Percentiles rank a stretch among this genome's conserved stretches.
phyloP scores from a whole-genome alignment of 2,797 vertebrate species.

The Vireo griseus region DNA sequence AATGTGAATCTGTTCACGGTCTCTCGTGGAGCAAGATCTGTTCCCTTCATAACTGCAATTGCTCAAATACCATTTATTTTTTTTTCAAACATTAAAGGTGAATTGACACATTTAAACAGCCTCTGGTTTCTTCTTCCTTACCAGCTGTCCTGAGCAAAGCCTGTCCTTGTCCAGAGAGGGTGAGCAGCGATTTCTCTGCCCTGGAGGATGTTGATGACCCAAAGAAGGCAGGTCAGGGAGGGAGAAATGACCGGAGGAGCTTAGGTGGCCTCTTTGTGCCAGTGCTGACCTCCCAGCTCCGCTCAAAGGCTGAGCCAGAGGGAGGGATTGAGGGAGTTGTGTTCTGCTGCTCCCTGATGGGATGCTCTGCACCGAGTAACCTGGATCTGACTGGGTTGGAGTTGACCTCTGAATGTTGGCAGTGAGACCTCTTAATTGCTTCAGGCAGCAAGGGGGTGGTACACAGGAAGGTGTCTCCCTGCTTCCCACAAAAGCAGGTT shows the following conservation, averaged over 20 bases:
- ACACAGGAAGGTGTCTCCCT: background rate
- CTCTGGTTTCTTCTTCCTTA: constrained; percentile 18
- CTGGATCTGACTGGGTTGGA: background rate
- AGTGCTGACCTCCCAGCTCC: background rate
- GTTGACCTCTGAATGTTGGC: too few relatives aligned
- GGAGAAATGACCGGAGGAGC: background rate
- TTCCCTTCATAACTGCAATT: constrained; percentile 66
- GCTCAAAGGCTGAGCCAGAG: background rate
- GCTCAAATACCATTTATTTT: constrained; percentile 70
- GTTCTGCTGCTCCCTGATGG: background rate
- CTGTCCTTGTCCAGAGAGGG: background rate
- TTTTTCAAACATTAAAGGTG: constrained; percentile 67
- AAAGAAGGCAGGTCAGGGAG: background rate
- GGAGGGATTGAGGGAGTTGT: background rate
- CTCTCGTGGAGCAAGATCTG: constrained; percentile 50
- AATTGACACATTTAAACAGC: constrained; percentile 67
- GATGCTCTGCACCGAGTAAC: background rate
- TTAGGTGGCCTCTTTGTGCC: background rate
- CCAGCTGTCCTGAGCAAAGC: background rate
- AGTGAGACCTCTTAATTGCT: background rate
- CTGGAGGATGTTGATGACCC: background rate
- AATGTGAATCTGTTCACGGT: constrained; percentile 64
- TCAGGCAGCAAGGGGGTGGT: background rate
- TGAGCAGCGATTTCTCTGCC: background rate
- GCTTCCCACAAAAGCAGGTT: background rate